Evolutionary conservation across 2,113 vertebrate species (phyloP), one percentile per base, ranked within the genome.

Genomic region (Aviceda subcristata): DNA sequence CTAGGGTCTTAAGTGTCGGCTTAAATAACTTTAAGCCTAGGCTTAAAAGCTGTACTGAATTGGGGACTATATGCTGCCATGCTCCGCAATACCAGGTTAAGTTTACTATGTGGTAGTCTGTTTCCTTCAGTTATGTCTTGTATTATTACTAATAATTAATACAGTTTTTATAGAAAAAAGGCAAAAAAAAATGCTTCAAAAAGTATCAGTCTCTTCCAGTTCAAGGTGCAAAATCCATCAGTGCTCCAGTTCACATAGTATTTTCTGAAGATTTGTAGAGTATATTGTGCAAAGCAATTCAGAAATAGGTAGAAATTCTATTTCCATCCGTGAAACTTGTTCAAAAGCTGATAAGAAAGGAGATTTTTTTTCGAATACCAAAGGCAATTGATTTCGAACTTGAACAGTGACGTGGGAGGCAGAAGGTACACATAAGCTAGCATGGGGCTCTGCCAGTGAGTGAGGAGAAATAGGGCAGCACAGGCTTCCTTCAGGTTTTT

Each of bases 291-390:
- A 62, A 55, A 18, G n/a, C 51, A 71, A 12, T 93, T 88, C 57
- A 68, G 41, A 78, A 82, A 73, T 55, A 50, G 57, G 26, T 32
- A 90, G 45, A 83, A 69, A 71, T 48, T 69, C n/a, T 83, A 21
- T 94, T 92, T 92, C 57, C 50, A 77, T 59, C 78, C 50, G 18
- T 17, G 29, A 79, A 74, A 50, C 14, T 86, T 93, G 34, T 63
- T 90, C 55, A 79, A 53, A 95, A 92, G 36, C 39, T 90, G 67
- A 16, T 83, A 79, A 94, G 66, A 78, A 85, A 63, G 7, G 57
- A 69, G 29, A 1, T 1, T 17, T 67, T 67, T 68, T 66, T 22
- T 14, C 0, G 0, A 62, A 32, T 48, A 53, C 46, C 38, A 32
- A 45, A 82, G 57, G 22, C 75, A 82, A 39, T 92, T 1, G 4